Evolutionary conservation across 1,140 invertebrate genomes (phyloP), one percentile per base, ranked within the genome.

Genomic region (Amyelois transitella): DNA sequence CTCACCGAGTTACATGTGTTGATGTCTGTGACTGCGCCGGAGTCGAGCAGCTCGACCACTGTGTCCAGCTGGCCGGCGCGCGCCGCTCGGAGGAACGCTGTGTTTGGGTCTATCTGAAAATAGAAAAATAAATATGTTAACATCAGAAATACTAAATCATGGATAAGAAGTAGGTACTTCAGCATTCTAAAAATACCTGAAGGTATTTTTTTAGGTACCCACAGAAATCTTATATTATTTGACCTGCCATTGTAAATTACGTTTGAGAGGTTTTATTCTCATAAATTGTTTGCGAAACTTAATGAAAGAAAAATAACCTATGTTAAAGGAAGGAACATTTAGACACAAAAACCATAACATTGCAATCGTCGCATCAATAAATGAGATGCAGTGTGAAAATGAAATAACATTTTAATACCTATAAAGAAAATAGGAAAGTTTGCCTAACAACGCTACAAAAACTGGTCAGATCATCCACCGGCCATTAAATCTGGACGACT

Each of bases 1-100:
- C 94, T 96, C 90, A 99, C 97, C 71, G 97, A 95, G 89, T 99
- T 99, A 78, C 96, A 97, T 53, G 97, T 96, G 89, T 99, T 99
- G 69, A 99, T 99, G 81, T 99, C 98, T 65, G 89, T 89, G 22
- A 93, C 90, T 51, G 97, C 96, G 58, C 94, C 95, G 47, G 93
- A 93, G 88, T 98, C 96, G 38, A 99, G 90, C 67, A 97, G 95
- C 79, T 99, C 97, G 65, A 98, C 89, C 10, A 99, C 96, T 88
- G 98, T 98, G 62, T 97, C 95, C 60, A 99, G 89, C 78, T 99
- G 98, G 20, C 98, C 98, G 56, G 97, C 97, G 60, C 98, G 91
- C 43, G 98, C 98, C 62, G 98, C 98, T 60, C 98, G 91, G 57
- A 99, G 90, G 89, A 99, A 96, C 51, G 93, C 92, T 66, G 94